phyloP scores from a whole-genome alignment of 2,797 vertebrate species.

The Podargus strigoides region DNA sequence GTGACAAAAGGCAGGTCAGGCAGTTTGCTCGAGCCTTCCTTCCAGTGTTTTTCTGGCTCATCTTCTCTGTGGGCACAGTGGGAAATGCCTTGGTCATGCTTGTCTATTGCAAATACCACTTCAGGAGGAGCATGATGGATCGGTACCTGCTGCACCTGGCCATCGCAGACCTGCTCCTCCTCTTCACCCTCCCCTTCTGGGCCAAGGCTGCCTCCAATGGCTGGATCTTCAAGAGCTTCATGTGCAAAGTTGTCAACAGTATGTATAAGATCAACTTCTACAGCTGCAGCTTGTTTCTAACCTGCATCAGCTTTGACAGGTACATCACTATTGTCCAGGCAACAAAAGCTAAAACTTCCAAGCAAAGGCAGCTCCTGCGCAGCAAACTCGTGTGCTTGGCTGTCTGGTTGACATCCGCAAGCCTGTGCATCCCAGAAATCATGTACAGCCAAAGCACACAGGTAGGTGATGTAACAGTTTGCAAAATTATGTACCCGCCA shows the following conservation, averaged over 20 bases:
- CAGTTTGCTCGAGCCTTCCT: slow-evolving; percentile 76
- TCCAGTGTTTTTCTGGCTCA: slow-evolving; percentile 81
- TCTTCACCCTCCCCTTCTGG: slow-evolving; percentile 88
- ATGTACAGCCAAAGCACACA: slow-evolving; percentile 62
- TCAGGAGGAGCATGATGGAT: slow-evolving; percentile 87
- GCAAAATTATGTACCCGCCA: slow-evolving; percentile 73
- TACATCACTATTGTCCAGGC: slow-evolving; percentile 85
- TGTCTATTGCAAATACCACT: slow-evolving; percentile 80
- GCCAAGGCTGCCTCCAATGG: slow-evolving; percentile 73
- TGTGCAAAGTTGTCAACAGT: slow-evolving; percentile 82
- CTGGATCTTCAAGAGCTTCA: slow-evolving; percentile 77
- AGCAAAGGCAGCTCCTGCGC: slow-evolving; percentile 74
- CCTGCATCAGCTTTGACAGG: slow-evolving; percentile 88
- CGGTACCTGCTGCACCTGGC: slow-evolving; percentile 86
- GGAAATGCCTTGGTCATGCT: slow-evolving; percentile 85
- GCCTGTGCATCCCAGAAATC: slow-evolving; percentile 85
- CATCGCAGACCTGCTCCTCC: slow-evolving; percentile 86
- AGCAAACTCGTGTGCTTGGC: slow-evolving; percentile 79
- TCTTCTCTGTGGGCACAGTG: slow-evolving; percentile 79
- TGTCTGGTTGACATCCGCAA: slow-evolving; percentile 77
- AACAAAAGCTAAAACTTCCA: slow-evolving; percentile 78
- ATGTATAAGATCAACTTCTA: slow-evolving; percentile 91
- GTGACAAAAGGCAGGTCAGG: slow-evolving; percentile 71
- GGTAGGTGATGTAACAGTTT: neutral
- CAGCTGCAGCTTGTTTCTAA: slow-evolving; percentile 86